A percentile compares a stretch with the other conserved stretches of the same genome.
phyloP scores from a whole-genome alignment of 2,113 vertebrate species.

The Python bivittatus region DNA sequence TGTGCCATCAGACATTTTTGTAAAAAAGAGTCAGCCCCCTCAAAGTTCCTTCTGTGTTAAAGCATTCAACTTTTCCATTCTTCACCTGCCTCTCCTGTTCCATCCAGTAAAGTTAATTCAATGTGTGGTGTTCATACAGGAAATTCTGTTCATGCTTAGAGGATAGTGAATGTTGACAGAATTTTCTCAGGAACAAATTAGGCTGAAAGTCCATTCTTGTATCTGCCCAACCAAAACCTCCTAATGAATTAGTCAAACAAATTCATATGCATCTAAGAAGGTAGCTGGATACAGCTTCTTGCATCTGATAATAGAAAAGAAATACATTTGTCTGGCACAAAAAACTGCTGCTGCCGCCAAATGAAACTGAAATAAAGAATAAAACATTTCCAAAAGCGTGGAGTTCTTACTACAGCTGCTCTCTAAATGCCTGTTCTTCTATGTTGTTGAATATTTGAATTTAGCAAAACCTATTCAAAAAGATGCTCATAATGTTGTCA shows the following conservation, averaged over 20 bases:
- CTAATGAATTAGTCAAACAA: neutral
- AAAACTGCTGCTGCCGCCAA: neutral
- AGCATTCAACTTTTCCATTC: neutral
- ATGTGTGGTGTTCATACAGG: neutral
- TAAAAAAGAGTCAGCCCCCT: conserved; percentile 19
- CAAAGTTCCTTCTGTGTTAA: conserved; percentile 35
- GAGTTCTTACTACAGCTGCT: neutral
- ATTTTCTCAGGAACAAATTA: neutral
- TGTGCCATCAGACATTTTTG: conserved; percentile 38
- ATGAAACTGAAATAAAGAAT: neutral
- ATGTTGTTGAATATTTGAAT: neutral
- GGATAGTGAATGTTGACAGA: neutral
- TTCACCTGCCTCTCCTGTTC: neutral
- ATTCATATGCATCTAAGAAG: neutral
- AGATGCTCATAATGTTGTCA: neutral
- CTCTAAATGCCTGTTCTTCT: neutral
- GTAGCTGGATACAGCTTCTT: neutral
- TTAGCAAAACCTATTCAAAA: neutral
- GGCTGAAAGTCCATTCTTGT: neutral
- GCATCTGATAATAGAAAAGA: neutral
- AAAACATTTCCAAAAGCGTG: neutral
- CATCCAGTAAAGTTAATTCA: neutral
- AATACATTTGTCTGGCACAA: neutral
- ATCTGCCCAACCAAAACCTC: neutral
- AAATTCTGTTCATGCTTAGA: neutral